Evolutionary conservation across 2,888 invertebrate genomes (phyloP).

Genomic region (Tachystola acroxantha): DNA sequence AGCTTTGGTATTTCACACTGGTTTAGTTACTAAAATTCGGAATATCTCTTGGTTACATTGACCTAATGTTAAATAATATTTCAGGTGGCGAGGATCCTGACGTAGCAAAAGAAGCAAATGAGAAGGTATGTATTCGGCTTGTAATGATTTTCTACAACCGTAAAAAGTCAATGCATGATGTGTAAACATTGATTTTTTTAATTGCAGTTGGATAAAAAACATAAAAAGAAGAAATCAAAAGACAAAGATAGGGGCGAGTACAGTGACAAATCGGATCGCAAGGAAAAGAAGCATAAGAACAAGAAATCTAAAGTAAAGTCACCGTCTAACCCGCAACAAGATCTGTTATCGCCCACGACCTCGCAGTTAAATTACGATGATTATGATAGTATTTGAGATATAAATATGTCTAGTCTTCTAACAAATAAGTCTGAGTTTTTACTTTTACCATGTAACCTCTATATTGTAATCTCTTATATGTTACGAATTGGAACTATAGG

Average conservation of each 20-base stretch:
- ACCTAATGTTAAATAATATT: slow-evolving; percentile 13
- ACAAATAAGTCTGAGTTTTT: no score
- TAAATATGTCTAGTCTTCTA: background rate
- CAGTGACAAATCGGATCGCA: slow-evolving; percentile 69
- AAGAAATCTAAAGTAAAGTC: slow-evolving; percentile 65
- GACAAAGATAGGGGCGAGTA: slow-evolving; percentile 71
- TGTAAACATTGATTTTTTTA: slow-evolving; percentile 24
- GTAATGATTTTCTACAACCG: no score
- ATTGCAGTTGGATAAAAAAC: slow-evolving; percentile 67
- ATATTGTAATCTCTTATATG: no score
- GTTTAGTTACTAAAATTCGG: no score
- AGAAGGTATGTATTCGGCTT: slow-evolving; percentile 48
- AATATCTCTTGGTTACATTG: no score
- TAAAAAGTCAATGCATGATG: no score
- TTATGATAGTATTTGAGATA: slow-evolving; percentile 53
- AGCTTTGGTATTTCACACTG: no score
- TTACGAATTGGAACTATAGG: no score
- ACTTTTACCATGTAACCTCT: no score
- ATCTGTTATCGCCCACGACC: slow-evolving; percentile 52
- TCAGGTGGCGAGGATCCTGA: slow-evolving; percentile 69
- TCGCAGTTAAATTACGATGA: slow-evolving; percentile 50
- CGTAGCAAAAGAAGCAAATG: slow-evolving; percentile 42
- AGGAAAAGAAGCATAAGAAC: slow-evolving; percentile 78
- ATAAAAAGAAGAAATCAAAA: slow-evolving; percentile 76
- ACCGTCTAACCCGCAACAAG: slow-evolving; percentile 68